phyloP scores from a whole-genome alignment of 2,888 invertebrate species.

The Epistrophella euchroma region DNA sequence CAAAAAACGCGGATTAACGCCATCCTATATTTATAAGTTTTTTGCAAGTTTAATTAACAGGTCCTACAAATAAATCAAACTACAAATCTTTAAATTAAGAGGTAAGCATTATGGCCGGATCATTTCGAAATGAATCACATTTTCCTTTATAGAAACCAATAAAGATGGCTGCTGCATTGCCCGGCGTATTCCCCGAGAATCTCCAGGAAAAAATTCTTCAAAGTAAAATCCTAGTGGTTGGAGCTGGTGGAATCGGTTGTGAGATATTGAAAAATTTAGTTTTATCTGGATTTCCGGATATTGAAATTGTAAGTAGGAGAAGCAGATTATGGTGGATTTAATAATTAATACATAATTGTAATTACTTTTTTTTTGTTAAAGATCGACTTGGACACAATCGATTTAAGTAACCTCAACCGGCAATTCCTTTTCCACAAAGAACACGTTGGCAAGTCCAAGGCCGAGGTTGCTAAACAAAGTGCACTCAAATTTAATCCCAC shows the following conservation, averaged over 20 bases:
- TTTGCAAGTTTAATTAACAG: constrained; percentile 14
- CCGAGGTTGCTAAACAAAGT: constrained; percentile 95
- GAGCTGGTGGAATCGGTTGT: constrained; percentile 99
- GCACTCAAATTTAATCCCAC: constrained; percentile 94
- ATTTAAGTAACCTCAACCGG: constrained; percentile 98
- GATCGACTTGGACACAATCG: constrained; percentile 99
- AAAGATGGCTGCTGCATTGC: constrained; percentile 88
- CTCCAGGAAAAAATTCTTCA: constrained; percentile 88
- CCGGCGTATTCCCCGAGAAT: constrained; percentile 88
- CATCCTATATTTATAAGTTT: constrained; percentile 7
- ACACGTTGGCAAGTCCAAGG: constrained; percentile 99
- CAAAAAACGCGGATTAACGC: constrained; percentile 40
- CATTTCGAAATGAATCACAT: background rate
- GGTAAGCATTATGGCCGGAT: background rate
- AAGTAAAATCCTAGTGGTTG: constrained; percentile 93
- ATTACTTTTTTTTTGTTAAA: constrained; percentile 84
- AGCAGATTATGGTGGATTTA: background rate
- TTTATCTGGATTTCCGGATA: constrained; percentile 95
- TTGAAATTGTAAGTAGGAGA: constrained; percentile 93
- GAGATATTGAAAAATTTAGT: constrained; percentile 99
- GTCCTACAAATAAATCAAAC: background rate
- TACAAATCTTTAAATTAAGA: background rate
- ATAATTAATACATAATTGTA: background rate
- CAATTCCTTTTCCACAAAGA: constrained; percentile 99
- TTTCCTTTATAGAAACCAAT: background rate